A percentile compares a stretch with the other conserved stretches of the same genome.
Conservation (phyloP, 2,113 vertebrate genomes). For the Excalfactoria chinensis region DNA sequence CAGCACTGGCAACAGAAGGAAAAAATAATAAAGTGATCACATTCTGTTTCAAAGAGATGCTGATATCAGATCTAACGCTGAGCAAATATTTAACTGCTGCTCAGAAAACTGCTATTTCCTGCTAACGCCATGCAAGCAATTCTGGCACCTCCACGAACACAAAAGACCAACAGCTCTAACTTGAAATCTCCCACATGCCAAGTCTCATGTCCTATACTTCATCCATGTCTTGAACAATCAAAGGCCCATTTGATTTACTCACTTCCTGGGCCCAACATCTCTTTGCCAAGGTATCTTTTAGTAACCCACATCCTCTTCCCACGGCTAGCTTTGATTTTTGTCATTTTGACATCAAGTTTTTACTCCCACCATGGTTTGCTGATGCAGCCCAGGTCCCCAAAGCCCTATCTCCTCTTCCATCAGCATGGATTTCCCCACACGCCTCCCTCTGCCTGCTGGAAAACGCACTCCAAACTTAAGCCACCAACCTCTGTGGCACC, state of each 20-base stretch:
- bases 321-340: background rate
- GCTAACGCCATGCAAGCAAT: background rate
- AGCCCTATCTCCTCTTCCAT: background rate
- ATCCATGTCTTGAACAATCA: background rate
- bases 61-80: background rate
- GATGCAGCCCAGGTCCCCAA: background rate
- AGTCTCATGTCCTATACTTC: fast-evolving
- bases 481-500: background rate
- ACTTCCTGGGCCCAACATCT: fast-evolving
- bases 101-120: background rate
- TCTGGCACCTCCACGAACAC: background rate
- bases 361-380: background rate
- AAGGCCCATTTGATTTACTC: background rate
- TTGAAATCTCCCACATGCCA: fast-evolving
- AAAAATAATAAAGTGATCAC: background rate
- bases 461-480: background rate
- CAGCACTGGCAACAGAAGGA: background rate
- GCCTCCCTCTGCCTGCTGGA: background rate
- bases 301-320: background rate
- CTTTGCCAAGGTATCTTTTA: background rate
- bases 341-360: background rate
- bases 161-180: background rate
- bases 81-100: background rate
- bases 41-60: background rate
- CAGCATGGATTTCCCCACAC: fast-evolving